These are phyloP conservation scores for Andrena marginata DNA, from an alignment of 2,888 invertebrate species.

Conservation along the genomic window DNA sequence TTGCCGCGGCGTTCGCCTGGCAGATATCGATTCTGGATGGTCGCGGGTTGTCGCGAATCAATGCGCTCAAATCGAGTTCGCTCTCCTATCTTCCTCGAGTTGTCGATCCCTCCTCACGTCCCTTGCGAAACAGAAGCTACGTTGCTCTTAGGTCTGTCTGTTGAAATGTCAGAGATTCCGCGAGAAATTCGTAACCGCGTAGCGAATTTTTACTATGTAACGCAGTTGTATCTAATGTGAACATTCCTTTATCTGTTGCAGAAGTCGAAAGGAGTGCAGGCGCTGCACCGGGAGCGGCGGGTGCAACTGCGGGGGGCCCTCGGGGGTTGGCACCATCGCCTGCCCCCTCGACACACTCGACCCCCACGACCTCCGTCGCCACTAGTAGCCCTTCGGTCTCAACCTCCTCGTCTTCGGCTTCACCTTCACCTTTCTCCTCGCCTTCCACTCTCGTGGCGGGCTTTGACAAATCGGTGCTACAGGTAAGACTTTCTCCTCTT, in stretches of 20 bases:
- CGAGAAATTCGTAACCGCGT: too few species aligned
- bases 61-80: not conserved
- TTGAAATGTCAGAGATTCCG: too few species aligned
- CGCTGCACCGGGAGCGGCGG: slow-evolving; percentile 78
- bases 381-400: slow-evolving; percentile 83
- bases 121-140: not conserved
- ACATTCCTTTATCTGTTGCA: slow-evolving; percentile 73
- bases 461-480: slow-evolving; percentile 91
- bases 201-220: not conserved
- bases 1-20: not conserved
- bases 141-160: too few species aligned
- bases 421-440: slow-evolving; percentile 82
- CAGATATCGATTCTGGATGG: slow-evolving; percentile 20
- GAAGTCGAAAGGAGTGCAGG: slow-evolving; percentile 79
- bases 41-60: not conserved
- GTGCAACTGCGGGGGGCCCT: slow-evolving; percentile 76
- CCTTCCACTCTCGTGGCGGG: slow-evolving; percentile 87
- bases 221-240: slow-evolving; percentile 22
- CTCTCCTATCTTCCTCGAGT: not conserved
- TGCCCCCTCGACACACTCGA: slow-evolving; percentile 80
- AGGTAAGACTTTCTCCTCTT: slow-evolving; percentile 85
- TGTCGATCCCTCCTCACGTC: not conserved
- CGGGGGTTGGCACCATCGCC: slow-evolving; percentile 79
- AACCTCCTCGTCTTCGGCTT: slow-evolving; percentile 70
- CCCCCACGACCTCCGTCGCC: slow-evolving; percentile 80